Conservation (phyloP, 2,888 invertebrate species). For the Tachina grossa region DNA sequence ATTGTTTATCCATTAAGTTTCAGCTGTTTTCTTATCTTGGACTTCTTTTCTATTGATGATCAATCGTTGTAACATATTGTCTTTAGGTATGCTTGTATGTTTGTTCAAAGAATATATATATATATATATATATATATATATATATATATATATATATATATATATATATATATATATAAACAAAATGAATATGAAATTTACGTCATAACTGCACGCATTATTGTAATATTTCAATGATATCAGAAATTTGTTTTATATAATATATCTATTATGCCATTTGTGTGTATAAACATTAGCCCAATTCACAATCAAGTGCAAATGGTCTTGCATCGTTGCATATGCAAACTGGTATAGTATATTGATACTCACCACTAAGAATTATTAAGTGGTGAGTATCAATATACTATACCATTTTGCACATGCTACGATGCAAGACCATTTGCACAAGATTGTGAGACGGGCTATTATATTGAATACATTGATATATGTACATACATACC, state of each 20-base stretch:
- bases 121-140: constrained; percentile 25
- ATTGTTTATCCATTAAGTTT: constrained; percentile 64
- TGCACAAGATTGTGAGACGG: too few species aligned
- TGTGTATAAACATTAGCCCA: too few species aligned
- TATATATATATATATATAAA: constrained; percentile 21
- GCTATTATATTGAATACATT: too few species aligned
- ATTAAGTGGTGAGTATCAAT: too few species aligned
- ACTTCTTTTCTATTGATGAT: constrained; percentile 31
- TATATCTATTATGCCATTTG: constrained; percentile 15
- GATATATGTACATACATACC: too few species aligned
- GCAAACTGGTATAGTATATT: too few species aligned
- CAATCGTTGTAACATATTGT: constrained; percentile 20
- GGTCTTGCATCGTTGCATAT: too few species aligned
- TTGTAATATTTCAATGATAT: constrained; percentile 61
- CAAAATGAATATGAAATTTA: constrained; percentile 64
- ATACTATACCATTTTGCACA: too few species aligned
- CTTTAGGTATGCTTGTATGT: neutral
- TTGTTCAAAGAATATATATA: constrained; percentile 13
- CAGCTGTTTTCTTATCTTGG: constrained; percentile 57
- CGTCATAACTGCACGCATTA: constrained; percentile 64
- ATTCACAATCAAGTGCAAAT: too few species aligned
- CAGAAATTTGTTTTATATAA: constrained; percentile 41
- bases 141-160: constrained; percentile 31
- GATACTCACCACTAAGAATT: too few species aligned
- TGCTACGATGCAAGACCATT: too few species aligned